These are phyloP conservation scores for Thalpophila matura DNA, from an alignment of 2,888 invertebrate species.

Conservation along the genomic window DNA sequence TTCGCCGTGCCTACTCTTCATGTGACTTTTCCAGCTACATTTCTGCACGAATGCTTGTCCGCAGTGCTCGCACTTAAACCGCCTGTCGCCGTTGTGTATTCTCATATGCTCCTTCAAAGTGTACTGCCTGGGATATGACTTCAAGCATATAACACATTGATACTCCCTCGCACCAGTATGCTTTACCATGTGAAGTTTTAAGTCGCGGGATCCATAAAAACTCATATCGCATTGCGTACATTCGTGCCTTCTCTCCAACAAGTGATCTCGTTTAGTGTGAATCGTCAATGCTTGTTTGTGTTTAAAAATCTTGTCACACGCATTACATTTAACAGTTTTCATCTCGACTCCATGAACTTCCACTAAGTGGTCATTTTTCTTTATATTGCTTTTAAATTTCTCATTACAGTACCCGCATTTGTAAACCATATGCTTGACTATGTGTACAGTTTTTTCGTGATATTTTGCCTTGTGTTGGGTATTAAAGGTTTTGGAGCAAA, in stretches of 20 bases:
- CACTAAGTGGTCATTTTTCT: constrained; percentile 70
- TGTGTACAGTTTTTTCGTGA: constrained; percentile 69
- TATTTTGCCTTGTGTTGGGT: constrained; percentile 67
- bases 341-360: constrained; percentile 68
- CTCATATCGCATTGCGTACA: constrained; percentile 81
- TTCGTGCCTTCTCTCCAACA: constrained; percentile 76
- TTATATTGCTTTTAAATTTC: constrained; percentile 64
- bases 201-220: constrained; percentile 65
- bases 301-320: constrained; percentile 70
- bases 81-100: constrained; percentile 66
- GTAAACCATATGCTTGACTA: constrained; percentile 24
- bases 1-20: constrained; percentile 52
- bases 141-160: constrained; percentile 77
- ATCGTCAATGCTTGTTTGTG: constrained; percentile 61
- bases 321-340: constrained; percentile 67
- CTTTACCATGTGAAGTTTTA: constrained; percentile 73
- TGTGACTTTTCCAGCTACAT: constrained; percentile 56
- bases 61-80: constrained; percentile 61
- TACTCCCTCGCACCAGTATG: constrained; percentile 76
- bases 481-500: constrained; percentile 76
- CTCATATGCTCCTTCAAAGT: constrained; percentile 68
- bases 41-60: constrained; percentile 61
- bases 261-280: constrained; percentile 76
- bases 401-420: constrained; percentile 70
- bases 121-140: constrained; percentile 62